phyloP scores from a whole-genome alignment of 1,140 invertebrate species.

The Meloidogyne floridensis region DNA sequence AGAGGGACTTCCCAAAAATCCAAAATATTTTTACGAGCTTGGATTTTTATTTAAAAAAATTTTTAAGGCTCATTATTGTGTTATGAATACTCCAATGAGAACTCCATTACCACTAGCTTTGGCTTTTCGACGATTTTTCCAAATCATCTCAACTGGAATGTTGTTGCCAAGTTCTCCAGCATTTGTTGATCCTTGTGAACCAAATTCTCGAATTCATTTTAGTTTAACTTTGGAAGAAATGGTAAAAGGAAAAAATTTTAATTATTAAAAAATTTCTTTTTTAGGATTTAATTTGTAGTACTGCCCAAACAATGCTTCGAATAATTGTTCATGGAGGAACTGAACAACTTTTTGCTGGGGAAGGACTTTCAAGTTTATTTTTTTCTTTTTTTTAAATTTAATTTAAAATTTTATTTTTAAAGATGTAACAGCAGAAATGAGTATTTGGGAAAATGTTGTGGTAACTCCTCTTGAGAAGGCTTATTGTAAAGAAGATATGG shows the following conservation, averaged over 20 bases:
- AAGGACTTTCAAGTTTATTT: constrained; percentile 21
- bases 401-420: constrained; percentile 17
- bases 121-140: constrained; percentile 83
- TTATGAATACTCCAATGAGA: constrained; percentile 85
- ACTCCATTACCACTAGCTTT: constrained; percentile 88
- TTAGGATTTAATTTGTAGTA: constrained; percentile 45
- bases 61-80: constrained; percentile 83
- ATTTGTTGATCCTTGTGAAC: constrained; percentile 89
- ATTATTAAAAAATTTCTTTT: background rate
- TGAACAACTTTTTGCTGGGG: constrained; percentile 35
- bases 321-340: constrained; percentile 41
- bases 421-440: constrained; percentile 38
- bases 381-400: background rate
- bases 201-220: constrained; percentile 84
- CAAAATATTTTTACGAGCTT: background rate
- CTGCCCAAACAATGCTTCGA: constrained; percentile 38
- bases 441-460: constrained; percentile 42
- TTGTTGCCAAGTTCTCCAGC: constrained; percentile 92
- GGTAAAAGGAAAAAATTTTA: constrained; percentile 55
- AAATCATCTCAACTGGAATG: constrained; percentile 86
- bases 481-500: constrained; percentile 42
- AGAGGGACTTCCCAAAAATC: too few relatives aligned
- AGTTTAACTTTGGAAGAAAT: constrained; percentile 89
- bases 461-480: constrained; percentile 42
- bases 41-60: too few relatives aligned